Percentiles rank a stretch among this genome's conserved stretches.
Conservation (phyloP, 2,797 vertebrate genomes). For the Paedocypris micromegethes region DNA sequence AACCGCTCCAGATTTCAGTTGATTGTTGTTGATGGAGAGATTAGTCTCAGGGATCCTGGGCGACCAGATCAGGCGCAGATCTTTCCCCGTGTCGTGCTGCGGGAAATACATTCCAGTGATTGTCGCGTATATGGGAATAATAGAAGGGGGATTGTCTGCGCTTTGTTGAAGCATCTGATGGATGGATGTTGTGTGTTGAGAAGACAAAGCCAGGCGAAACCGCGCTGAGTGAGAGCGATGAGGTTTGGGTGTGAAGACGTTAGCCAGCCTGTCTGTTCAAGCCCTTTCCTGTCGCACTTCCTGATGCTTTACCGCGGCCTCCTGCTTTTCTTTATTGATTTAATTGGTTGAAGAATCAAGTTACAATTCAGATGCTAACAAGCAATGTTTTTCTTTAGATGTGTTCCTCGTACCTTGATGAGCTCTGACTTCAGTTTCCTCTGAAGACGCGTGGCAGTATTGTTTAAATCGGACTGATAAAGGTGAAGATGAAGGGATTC, state of each 20-base stretch:
- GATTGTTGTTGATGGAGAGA: not conserved
- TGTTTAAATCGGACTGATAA: too few species aligned
- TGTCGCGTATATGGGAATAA: slow-evolving; percentile 13
- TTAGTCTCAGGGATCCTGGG: not conserved
- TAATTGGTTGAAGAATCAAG: too few species aligned
- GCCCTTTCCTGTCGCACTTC: slow-evolving; percentile 3
- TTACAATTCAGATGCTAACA: too few species aligned
- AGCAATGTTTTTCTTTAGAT: too few species aligned
- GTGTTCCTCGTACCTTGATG: too few species aligned
- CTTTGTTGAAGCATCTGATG: slow-evolving; percentile 42
- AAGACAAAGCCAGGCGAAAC: slow-evolving; percentile 3
- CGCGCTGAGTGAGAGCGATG: not conserved
- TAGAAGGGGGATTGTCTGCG: slow-evolving; percentile 33
- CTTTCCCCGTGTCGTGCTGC: too few species aligned
- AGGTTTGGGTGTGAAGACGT: slow-evolving; percentile 5
- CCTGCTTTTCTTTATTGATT: too few species aligned
- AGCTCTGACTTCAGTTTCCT: too few species aligned
- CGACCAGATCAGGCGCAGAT: too few species aligned
- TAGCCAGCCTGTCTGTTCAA: not conserved
- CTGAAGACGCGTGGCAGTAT: too few species aligned
- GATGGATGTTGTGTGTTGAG: slow-evolving; percentile 43
- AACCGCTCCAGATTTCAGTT: not conserved
- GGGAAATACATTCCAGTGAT: too few species aligned
- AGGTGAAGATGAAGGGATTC: too few species aligned
- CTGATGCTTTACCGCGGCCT: not conserved